These are phyloP conservation scores for Tylochromis polylepis DNA, from an alignment of 2,113 vertebrate genomes.

Conservation along the genomic window DNA sequence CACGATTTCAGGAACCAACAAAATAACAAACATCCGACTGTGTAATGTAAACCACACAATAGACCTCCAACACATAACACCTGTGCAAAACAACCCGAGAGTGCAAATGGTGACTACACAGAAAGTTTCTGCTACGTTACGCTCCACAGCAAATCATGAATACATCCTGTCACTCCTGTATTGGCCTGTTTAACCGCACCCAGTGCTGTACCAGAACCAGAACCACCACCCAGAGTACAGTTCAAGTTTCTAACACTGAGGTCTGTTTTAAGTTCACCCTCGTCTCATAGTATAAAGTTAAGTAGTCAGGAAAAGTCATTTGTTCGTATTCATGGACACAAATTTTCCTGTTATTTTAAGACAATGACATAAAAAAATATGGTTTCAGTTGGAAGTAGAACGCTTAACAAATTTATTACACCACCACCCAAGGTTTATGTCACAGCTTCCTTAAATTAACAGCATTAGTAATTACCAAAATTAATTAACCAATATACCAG, in stretches of 20 bases:
- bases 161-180: background rate
- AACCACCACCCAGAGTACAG: background rate
- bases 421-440: background rate
- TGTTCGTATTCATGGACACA: too few species aligned
- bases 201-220: background rate
- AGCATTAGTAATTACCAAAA: background rate
- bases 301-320: background rate
- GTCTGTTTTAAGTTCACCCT: background rate
- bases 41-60: background rate
- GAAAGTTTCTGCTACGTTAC: background rate
- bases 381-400: background rate
- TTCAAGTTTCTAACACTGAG: background rate
- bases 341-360: background rate
- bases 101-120: background rate
- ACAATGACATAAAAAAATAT: background rate
- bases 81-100: background rate
- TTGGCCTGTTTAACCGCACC: background rate
- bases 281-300: background rate
- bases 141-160: background rate
- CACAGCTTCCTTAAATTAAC: background rate
- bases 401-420: fast-evolving
- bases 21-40: background rate
- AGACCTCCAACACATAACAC: background rate
- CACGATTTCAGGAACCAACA: background rate
- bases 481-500: background rate